Evolutionary conservation across 2,113 vertebrate species (phyloP), one percentile per base, ranked within the genome.

Genomic region (Odocoileus virginianus): DNA sequence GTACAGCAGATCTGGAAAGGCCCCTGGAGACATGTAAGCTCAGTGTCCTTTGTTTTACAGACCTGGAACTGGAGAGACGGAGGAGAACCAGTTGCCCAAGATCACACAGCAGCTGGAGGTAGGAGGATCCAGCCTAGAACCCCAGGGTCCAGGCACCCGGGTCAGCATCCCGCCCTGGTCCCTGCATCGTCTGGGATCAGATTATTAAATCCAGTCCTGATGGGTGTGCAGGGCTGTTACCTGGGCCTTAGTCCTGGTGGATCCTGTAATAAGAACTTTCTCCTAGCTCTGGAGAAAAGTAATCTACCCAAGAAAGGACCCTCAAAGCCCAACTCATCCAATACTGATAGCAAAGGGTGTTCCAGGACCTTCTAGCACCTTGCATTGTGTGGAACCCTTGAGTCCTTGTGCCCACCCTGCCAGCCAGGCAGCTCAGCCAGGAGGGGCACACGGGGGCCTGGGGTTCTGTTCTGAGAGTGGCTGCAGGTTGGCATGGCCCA

Each of bases 331-430:
- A 21, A 16, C 9, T 43, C 21, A 40, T 4, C 40, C 14, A 45
- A n/a, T 16, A 5, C 50, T 11, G 27, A 52, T 2, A 47, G 28
- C 55, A 2, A 17, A 36, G 61, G 0, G 52, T 33, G 30, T 19
- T 58, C 93, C 55, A 50, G 78, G 87, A 55, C 82, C 15, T 1
- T 15, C n/a, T 7, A 6, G 45, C 30, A n/a, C 9, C 1, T 3
- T 3, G 30, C 5, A 45, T 5, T 0, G 2, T 1, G 1, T 0
- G n/a, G 55, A 47, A 5, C 17, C 8, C 85, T 9, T 1, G 33
- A 84, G 45, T 2, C 43, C 4, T n/a, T 11, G 3, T 13, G 54
- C 28, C 40, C 30, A 23, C 27, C 5, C 15, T 3, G 52, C 13
- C 11, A 9, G 28, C 71, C 45, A 15, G 50, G 40, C 23, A 17